Conservation (phyloP, 1,140 invertebrate genomes). For the Muscidifurax raptorellus region DNA sequence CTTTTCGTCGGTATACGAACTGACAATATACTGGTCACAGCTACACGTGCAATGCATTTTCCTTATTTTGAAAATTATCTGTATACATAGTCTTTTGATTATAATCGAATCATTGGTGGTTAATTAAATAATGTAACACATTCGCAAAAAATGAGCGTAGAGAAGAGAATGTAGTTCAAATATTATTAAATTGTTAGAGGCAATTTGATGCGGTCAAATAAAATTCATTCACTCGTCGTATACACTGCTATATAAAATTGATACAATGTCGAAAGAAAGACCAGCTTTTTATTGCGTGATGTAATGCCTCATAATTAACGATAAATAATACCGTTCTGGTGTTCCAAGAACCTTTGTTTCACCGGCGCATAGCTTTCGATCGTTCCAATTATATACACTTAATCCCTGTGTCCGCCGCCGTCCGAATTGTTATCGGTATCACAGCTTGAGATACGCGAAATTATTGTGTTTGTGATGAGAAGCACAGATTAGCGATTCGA, state of each 20-base stretch:
- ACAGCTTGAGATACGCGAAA: slow-evolving; percentile 18
- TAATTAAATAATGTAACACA: too few species aligned
- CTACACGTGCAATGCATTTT: not conserved
- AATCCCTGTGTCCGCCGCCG: not conserved
- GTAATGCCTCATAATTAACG: not conserved
- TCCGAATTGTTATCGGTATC: slow-evolving; percentile 8
- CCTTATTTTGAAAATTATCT: not conserved
- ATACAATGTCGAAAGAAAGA: not conserved
- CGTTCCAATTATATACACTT: slow-evolving; percentile 8
- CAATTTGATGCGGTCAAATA: too few species aligned
- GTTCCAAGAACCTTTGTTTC: slow-evolving; percentile 6
- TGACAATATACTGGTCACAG: not conserved
- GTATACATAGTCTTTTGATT: too few species aligned
- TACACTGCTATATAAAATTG: too few species aligned
- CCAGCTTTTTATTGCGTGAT: not conserved
- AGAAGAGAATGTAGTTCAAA: too few species aligned
- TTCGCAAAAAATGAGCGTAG: too few species aligned
- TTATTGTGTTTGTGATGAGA: slow-evolving; percentile 18
- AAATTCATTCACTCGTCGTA: too few species aligned
- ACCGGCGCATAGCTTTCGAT: not conserved
- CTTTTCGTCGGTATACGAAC: not conserved
- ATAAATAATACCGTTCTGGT: not conserved
- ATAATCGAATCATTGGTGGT: too few species aligned
- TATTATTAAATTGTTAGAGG: too few species aligned
- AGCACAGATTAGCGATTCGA: not conserved